Conservation (phyloP, 2,888 invertebrate species). For the Anagyrus pseudococci region DNA sequence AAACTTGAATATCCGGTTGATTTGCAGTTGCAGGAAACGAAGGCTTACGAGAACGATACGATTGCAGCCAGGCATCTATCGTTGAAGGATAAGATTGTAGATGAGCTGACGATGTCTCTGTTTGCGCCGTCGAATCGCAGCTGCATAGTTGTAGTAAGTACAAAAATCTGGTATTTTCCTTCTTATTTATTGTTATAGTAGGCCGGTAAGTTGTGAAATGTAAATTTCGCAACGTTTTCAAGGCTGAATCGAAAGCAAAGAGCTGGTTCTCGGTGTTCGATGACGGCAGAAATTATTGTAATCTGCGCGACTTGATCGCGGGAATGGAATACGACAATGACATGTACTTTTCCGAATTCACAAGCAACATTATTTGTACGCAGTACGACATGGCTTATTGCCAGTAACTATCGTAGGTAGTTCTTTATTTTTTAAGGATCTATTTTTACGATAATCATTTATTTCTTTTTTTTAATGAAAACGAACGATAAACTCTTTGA, state of each 20-base stretch:
- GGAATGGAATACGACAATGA: slow-evolving; percentile 41
- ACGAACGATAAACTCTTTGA: too few species aligned
- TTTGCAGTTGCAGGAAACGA: slow-evolving; percentile 1
- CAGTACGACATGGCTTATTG: slow-evolving; percentile 47
- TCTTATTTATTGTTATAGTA: slow-evolving; percentile 5
- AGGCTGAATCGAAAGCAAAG: slow-evolving; percentile 47
- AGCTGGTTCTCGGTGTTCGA: slow-evolving; percentile 50
- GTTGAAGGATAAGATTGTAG: not conserved
- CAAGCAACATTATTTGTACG: slow-evolving; percentile 46
- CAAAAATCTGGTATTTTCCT: not conserved
- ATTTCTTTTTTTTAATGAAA: too few species aligned
- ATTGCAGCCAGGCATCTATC: slow-evolving; percentile 15
- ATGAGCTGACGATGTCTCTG: slow-evolving; percentile 26
- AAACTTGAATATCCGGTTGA: not conserved
- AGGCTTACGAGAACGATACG: slow-evolving; percentile 11
- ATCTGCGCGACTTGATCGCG: slow-evolving; percentile 46
- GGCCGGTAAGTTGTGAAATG: slow-evolving; percentile 5
- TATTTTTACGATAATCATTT: too few species aligned
- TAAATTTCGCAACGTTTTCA: too few species aligned
- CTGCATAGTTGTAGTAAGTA: slow-evolving; percentile 27
- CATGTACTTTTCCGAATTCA: slow-evolving; percentile 43
- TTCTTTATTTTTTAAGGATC: too few species aligned
- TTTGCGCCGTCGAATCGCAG: not conserved
- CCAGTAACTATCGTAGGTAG: too few species aligned
- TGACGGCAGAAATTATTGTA: slow-evolving; percentile 49